Evolutionary conservation across 2,797 vertebrate genomes (phyloP), one percentile per base, ranked within the genome.

Genomic region (Liparis tanakae): DNA sequence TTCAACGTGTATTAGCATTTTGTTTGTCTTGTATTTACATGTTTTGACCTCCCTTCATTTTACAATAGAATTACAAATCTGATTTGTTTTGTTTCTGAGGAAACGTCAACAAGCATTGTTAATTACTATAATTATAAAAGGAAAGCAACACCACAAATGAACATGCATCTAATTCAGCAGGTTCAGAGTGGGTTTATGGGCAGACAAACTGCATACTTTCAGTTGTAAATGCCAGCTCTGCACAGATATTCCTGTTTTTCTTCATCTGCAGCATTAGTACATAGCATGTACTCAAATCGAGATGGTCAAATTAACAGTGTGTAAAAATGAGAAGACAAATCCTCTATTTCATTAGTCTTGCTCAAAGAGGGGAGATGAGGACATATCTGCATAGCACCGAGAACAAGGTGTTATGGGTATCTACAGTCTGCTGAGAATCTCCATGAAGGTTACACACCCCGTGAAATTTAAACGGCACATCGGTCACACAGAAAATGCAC

Each of bases 401-500:
- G 39, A 71, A 65, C 74, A 64, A 51, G 30, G 36, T 61, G 63
- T 82, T 51, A 55, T 44, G 34, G 22, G 10, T 56, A 44, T 75
- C 22, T 65, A 34, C 17, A 33, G 54, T 62, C 50, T 46, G 51
- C 61, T 72, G 72, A 65, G 50, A 64, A 33, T 61, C 46, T 50
- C 56, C 30, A 41, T 44, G 37, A 61, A 78, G 43, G 63, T 53
- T 76, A 66, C 72, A 33, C 51, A 57, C 36, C 57, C 33, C 20
- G 43, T 58, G 48, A 62, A 67, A 78, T 67, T 63, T 41, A 71
- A 83, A 76, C 57, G 58, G 64, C 13, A 20, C 50, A 76, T 74
- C 44, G 50, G 68, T 74, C 54, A 74, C 56, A 78, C 39, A 44
- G 33, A 70, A 58, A 82, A 83, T 20, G 66, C 60, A 73, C 39